Evolutionary conservation across 2,797 vertebrate species (phyloP).

Genomic region (Siniperca undulata): DNA sequence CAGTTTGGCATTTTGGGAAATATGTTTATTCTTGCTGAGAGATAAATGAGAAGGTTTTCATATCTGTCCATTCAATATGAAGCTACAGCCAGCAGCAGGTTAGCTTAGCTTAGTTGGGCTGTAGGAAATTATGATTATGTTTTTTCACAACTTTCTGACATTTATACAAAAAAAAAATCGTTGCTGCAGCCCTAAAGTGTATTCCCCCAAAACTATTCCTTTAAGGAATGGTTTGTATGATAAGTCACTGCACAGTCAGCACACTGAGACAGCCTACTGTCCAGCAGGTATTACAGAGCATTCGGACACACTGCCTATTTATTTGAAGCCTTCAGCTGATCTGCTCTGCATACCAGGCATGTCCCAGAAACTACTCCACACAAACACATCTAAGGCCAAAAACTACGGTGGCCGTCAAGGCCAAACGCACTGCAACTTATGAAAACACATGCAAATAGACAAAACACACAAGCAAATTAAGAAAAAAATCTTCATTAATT

Average conservation of each 20-base stretch:
- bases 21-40: neutral
- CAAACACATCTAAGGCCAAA: neutral
- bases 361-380: constrained; percentile 6
- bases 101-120: neutral
- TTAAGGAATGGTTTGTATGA: neutral
- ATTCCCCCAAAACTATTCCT: neutral
- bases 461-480: no score
- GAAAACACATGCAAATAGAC: no score
- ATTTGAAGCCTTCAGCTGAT: neutral
- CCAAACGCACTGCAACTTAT: no score
- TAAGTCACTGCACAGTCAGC: neutral
- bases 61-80: neutral
- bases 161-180: neutral
- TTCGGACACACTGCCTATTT: neutral
- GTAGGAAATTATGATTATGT: neutral
- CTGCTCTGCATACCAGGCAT: constrained; percentile 26
- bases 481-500: no score
- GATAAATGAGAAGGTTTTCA: neutral
- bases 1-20: neutral
- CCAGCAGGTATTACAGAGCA: neutral
- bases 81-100: neutral
- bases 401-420: no score
- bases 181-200: neutral
- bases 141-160: neutral
- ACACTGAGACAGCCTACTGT: neutral